Conservation (phyloP, 2,113 vertebrate species). For the Verasper variegatus region DNA sequence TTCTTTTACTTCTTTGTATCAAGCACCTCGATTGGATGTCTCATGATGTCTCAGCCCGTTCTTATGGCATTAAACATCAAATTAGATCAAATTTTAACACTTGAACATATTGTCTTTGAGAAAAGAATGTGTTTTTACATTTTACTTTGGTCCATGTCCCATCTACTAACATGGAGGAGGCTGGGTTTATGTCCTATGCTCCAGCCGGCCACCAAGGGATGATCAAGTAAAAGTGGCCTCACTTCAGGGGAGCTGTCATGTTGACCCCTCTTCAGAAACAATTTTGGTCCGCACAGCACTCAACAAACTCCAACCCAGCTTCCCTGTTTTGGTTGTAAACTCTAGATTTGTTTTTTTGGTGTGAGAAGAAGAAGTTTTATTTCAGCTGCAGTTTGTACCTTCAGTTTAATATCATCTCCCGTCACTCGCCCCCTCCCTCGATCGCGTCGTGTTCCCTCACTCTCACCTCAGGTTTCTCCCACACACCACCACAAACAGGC, state of each 20-base stretch:
- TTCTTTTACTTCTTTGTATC: no score
- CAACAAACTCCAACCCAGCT: background rate
- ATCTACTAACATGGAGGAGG: background rate
- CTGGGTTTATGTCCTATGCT: background rate
- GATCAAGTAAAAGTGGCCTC: background rate
- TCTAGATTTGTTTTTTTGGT: background rate
- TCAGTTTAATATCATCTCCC: conserved; percentile 41
- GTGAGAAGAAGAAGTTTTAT: conserved; percentile 1
- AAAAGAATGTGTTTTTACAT: no score
- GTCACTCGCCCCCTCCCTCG: conserved; percentile 11
- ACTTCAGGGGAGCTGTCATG: background rate
- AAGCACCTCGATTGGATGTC: no score
- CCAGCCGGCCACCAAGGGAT: background rate
- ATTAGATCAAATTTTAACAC: no score
- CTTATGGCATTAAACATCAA: no score
- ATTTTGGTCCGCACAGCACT: background rate
- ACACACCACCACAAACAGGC: conserved; percentile 31
- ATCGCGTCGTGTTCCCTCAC: conserved; percentile 7
- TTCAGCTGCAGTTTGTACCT: conserved; percentile 2
- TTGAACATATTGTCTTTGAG: no score
- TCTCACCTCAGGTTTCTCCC: conserved; percentile 44
- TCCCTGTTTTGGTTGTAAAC: background rate
- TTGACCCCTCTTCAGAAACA: no score
- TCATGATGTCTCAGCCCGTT: no score
- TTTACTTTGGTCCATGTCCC: background rate